Conservation (phyloP, 2,888 invertebrate genomes). For the Hartigia nigra region DNA sequence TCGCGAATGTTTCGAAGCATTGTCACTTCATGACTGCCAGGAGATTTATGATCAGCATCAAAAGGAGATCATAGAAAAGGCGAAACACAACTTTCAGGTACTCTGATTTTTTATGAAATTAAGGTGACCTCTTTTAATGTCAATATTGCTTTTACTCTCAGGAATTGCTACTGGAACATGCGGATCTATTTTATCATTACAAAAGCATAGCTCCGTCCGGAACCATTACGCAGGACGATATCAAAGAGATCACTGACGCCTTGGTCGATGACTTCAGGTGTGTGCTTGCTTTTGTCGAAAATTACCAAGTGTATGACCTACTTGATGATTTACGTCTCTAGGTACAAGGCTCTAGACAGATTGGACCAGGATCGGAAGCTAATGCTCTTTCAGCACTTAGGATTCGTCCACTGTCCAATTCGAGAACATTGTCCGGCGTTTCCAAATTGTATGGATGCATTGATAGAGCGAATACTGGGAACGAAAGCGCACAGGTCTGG, state of each 20-base stretch:
- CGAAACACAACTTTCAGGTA: slow-evolving; percentile 90
- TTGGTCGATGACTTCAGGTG: slow-evolving; percentile 92
- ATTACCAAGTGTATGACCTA: background rate
- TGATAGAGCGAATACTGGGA: slow-evolving; percentile 78
- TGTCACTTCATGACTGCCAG: slow-evolving; percentile 90
- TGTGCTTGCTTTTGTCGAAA: slow-evolving; percentile 13
- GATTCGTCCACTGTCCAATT: slow-evolving; percentile 95
- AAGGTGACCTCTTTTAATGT: background rate
- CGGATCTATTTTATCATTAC: slow-evolving; percentile 92
- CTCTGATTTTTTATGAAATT: background rate
- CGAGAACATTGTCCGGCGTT: slow-evolving; percentile 94
- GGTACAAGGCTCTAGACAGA: slow-evolving; percentile 93
- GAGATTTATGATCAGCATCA: slow-evolving; percentile 95
- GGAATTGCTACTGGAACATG: slow-evolving; percentile 92
- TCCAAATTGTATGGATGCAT: slow-evolving; percentile 83
- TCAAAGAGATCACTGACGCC: slow-evolving; percentile 91
- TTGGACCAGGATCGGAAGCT: slow-evolving; percentile 95
- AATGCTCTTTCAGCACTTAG: slow-evolving; percentile 94
- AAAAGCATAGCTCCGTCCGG: slow-evolving; percentile 90
- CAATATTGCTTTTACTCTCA: slow-evolving; percentile 52
- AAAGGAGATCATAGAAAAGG: slow-evolving; percentile 87
- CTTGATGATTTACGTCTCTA: slow-evolving; percentile 50
- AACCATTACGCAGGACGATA: slow-evolving; percentile 93
- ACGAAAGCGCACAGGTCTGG: slow-evolving; percentile 74
- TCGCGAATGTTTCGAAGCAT: slow-evolving; percentile 91